A percentile compares a stretch with the other conserved stretches of the same genome.
Conservation (phyloP, 2,888 invertebrate species). For the Herminia tarsipennalis region DNA sequence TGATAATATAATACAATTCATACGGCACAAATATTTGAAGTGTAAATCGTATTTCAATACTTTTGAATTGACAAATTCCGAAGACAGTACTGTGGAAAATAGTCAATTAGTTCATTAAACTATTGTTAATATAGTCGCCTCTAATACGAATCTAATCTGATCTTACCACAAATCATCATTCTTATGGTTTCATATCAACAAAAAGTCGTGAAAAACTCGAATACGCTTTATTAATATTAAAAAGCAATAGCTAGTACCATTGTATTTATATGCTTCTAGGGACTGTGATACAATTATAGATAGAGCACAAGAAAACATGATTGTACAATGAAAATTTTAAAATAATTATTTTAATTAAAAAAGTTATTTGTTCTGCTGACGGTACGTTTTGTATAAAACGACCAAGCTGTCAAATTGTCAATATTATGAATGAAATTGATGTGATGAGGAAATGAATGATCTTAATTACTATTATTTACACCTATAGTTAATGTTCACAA, state of each 20-base stretch:
- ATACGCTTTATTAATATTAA: constrained; percentile 7
- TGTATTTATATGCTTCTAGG: constrained; percentile 1
- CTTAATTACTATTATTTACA: constrained; percentile 26
- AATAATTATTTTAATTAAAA: constrained; percentile 7
- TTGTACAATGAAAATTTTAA: neutral
- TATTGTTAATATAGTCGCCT: too few relatives aligned
- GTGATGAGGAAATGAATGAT: constrained; percentile 37
- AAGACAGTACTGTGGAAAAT: too few relatives aligned
- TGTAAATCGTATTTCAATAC: too few relatives aligned
- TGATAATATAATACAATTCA: too few relatives aligned
- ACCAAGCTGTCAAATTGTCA: constrained; percentile 34
- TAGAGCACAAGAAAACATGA: constrained; percentile 3
- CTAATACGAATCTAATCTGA: too few relatives aligned
- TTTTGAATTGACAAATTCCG: too few relatives aligned
- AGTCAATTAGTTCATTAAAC: too few relatives aligned
- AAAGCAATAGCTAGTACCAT: constrained; percentile 4
- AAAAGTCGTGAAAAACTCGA: too few relatives aligned
- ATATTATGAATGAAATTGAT: constrained; percentile 31
- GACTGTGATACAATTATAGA: constrained; percentile 8
- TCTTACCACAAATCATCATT: too few relatives aligned
- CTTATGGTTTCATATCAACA: too few relatives aligned
- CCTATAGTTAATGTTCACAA: neutral
- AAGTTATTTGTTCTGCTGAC: constrained; percentile 36
- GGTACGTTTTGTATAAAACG: constrained; percentile 35
- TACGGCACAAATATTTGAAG: too few relatives aligned